Evolutionary conservation across 2,888 invertebrate species (phyloP).

Genomic region (Macaria liturata): DNA sequence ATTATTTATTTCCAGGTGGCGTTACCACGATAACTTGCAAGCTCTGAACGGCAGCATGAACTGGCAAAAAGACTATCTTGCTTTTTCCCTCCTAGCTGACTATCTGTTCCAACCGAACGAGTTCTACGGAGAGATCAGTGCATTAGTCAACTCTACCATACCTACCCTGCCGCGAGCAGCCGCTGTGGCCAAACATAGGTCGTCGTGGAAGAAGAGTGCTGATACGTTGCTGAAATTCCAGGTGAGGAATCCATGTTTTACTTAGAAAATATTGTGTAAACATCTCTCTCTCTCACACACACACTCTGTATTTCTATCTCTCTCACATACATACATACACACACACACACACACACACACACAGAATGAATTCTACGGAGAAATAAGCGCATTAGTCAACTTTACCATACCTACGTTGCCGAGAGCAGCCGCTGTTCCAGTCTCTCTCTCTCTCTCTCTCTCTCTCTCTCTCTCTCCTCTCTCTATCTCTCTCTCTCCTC

Average conservation of each 20-base stretch:
- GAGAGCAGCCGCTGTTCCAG: too few relatives aligned
- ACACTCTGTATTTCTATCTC: too few relatives aligned
- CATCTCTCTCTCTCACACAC: too few relatives aligned
- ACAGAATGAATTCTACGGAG: too few relatives aligned
- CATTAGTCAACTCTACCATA: conserved; percentile 74
- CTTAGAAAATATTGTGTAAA: too few relatives aligned
- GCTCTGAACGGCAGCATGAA: conserved; percentile 79
- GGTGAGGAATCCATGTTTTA: conserved; percentile 40
- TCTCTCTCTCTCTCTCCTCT: too few relatives aligned
- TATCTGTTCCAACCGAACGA: conserved; percentile 75
- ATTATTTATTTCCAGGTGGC: conserved; percentile 60
- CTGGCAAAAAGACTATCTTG: conserved; percentile 76
- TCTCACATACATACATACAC: too few relatives aligned
- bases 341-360: too few relatives aligned
- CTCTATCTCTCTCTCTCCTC: too few relatives aligned
- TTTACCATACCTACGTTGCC: too few relatives aligned
- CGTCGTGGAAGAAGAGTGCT: conserved; percentile 75
- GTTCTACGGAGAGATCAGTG: conserved; percentile 73
- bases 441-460: too few relatives aligned
- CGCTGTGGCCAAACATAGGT: conserved; percentile 71
- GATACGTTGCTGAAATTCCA: conserved; percentile 77
- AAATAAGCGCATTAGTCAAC: too few relatives aligned
- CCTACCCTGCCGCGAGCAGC: conserved; percentile 69
- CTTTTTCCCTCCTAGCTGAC: conserved; percentile 72
- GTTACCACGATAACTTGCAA: conserved; percentile 78